Conservation (phyloP, 1,140 invertebrate genomes). For the Camponotus floridanus region DNA sequence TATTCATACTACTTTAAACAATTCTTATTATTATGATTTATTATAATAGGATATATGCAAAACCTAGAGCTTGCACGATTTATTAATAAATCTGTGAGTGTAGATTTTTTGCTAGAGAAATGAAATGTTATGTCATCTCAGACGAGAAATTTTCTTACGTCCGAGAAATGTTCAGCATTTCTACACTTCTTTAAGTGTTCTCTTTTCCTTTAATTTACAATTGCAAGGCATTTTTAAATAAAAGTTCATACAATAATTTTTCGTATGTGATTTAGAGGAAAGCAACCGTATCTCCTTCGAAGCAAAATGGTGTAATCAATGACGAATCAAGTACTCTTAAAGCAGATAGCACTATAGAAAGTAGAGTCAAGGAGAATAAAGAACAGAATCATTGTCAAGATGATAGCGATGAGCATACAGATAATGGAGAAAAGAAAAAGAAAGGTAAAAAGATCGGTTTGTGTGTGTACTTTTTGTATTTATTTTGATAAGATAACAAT, state of each 20-base stretch:
- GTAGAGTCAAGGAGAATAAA: constrained; percentile 83
- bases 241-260: constrained; percentile 28
- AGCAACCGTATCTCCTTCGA: constrained; percentile 71
- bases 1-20: not conserved
- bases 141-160: not conserved
- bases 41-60: constrained; percentile 70
- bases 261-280: constrained; percentile 77
- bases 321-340: constrained; percentile 78
- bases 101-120: constrained; percentile 81
- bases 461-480: not conserved
- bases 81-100: constrained; percentile 72
- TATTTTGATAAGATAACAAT: not conserved
- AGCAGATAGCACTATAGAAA: constrained; percentile 77
- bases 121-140: constrained; percentile 17
- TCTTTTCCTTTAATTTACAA: not conserved
- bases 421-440: constrained; percentile 84
- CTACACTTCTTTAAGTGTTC: constrained; percentile 5
- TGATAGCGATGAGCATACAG: constrained; percentile 82
- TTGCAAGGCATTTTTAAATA: not conserved
- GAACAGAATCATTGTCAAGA: constrained; percentile 83
- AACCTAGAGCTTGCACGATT: constrained; percentile 79
- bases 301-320: constrained; percentile 81
- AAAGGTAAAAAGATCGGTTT: constrained; percentile 81
- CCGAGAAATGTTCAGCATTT: constrained; percentile 18
- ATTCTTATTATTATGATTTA: not conserved